phyloP scores from a whole-genome alignment of 2,888 invertebrate genomes.

The Steromphala cineraria region DNA sequence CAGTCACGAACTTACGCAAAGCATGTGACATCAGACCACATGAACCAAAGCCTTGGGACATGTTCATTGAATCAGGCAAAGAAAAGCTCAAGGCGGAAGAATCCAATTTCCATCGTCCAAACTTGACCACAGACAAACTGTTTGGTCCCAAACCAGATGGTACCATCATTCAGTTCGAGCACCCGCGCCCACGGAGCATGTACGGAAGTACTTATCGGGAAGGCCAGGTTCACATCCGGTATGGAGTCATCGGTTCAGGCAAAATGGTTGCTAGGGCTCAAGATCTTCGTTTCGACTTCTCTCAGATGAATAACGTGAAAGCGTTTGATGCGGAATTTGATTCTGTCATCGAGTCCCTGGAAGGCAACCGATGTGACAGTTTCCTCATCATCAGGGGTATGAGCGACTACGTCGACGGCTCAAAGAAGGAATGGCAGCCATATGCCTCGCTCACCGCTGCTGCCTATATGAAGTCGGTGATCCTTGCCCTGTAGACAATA shows the following conservation, averaged over 20 bases:
- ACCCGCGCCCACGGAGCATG: slow-evolving; percentile 42
- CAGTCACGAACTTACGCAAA: slow-evolving; percentile 46
- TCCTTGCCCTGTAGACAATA: slow-evolving; percentile 45
- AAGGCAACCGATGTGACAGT: slow-evolving; percentile 80
- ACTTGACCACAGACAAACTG: slow-evolving; percentile 58
- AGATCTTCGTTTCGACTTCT: slow-evolving; percentile 89
- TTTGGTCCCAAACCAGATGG: slow-evolving; percentile 58
- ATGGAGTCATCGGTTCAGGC: slow-evolving; percentile 88
- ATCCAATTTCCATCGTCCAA: slow-evolving; percentile 67
- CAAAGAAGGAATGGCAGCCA: slow-evolving; percentile 96
- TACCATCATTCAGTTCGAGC: slow-evolving; percentile 40
- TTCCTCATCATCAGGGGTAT: slow-evolving; percentile 84
- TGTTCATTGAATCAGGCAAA: slow-evolving; percentile 85
- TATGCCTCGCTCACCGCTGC: slow-evolving; percentile 94
- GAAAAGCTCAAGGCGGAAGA: slow-evolving; percentile 77
- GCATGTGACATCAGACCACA: slow-evolving; percentile 44
- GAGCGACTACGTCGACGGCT: slow-evolving; percentile 95
- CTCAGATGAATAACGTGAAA: slow-evolving; percentile 86
- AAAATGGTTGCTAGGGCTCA: slow-evolving; percentile 87
- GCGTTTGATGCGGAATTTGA: slow-evolving; percentile 97
- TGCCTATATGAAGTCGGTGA: slow-evolving; percentile 90
- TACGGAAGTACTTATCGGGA: slow-evolving; percentile 39
- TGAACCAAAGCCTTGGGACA: slow-evolving; percentile 82
- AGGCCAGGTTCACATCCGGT: slow-evolving; percentile 79
- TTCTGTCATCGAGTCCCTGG: slow-evolving; percentile 89